These are phyloP conservation scores for Thomomys bottae DNA, from an alignment of 2,113 vertebrate species.

Conservation along the genomic window DNA sequence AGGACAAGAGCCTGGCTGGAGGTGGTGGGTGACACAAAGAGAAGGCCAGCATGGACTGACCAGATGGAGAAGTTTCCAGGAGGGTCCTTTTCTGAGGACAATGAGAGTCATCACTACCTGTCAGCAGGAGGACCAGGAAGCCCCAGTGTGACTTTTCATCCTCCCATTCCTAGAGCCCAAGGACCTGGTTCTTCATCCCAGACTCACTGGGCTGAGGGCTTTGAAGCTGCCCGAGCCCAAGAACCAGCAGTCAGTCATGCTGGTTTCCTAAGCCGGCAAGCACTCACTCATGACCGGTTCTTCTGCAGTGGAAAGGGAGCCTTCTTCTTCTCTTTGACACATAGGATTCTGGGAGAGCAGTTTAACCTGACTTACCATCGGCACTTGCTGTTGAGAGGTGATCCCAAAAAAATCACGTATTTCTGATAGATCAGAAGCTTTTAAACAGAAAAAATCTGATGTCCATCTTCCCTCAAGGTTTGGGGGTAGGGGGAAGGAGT, in stretches of 20 bases:
- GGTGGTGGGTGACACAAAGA: conserved; percentile 53
- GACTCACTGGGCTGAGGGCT: conserved; percentile 8
- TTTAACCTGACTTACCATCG: too few relatives aligned
- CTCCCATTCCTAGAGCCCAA: conserved; percentile 26
- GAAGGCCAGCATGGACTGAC: conserved; percentile 67
- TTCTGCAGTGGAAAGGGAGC: too few relatives aligned
- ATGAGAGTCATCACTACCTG: conserved; percentile 60
- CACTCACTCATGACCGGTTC: background rate
- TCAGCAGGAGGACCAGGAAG: conserved; percentile 52
- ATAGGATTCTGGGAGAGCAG: background rate
- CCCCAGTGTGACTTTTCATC: conserved; percentile 47
- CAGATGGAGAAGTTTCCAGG: conserved; percentile 63
- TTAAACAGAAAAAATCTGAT: conserved; percentile 2
- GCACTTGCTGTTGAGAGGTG: background rate
- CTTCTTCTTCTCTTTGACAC: background rate
- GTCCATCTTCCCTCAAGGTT: background rate
- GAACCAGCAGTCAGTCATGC: conserved; percentile 70
- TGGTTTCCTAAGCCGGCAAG: conserved; percentile 63
- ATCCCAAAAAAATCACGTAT: background rate
- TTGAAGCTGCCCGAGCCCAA: conserved; percentile 75
- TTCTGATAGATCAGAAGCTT: background rate
- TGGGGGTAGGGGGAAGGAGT: too few relatives aligned
- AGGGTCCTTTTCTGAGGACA: conserved; percentile 57
- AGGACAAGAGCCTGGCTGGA: background rate
- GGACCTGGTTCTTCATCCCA: conserved; percentile 61